phyloP scores from a whole-genome alignment of 2,797 vertebrate species.

The Fistularia commersonii region DNA sequence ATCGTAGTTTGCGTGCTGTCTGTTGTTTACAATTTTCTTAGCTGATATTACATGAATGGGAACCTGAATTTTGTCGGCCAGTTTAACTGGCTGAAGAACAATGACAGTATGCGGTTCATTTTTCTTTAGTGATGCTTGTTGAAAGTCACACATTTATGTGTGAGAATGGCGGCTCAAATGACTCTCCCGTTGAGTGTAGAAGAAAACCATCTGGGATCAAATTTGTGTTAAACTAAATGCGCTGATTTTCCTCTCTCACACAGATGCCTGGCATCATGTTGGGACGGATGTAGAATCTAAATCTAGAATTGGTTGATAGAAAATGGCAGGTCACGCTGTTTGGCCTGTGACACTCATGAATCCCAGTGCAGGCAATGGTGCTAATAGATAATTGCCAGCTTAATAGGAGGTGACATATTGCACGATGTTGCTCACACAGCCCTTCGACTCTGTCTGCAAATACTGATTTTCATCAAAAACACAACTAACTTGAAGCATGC shows the following conservation, averaged over 20 bases:
- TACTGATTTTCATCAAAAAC: slow-evolving; percentile 5
- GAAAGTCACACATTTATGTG: slow-evolving; percentile 66
- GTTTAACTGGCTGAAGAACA: slow-evolving; percentile 33
- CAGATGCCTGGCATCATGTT: slow-evolving; percentile 51
- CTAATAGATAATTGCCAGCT: slow-evolving; percentile 63
- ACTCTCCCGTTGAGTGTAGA: slow-evolving; percentile 55
- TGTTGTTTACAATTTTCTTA: slow-evolving; percentile 24
- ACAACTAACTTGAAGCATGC: not conserved
- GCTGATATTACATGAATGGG: slow-evolving; percentile 17
- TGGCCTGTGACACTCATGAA: slow-evolving; percentile 57
- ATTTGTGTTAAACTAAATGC: slow-evolving; percentile 77
- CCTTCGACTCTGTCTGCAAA: slow-evolving; percentile 10
- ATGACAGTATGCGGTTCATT: slow-evolving; percentile 20
- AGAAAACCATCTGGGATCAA: slow-evolving; percentile 74
- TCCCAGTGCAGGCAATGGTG: slow-evolving; percentile 52
- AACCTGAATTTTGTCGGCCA: slow-evolving; percentile 21
- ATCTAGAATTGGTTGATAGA: slow-evolving; percentile 66
- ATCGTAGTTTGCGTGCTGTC: too few species aligned
- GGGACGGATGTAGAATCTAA: slow-evolving; percentile 63
- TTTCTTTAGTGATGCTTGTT: slow-evolving; percentile 36
- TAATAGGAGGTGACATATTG: slow-evolving; percentile 60
- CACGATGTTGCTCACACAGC: slow-evolving; percentile 36
- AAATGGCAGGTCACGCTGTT: slow-evolving; percentile 63
- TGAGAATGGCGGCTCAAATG: slow-evolving; percentile 46
- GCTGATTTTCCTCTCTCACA: slow-evolving; percentile 57